These are phyloP conservation scores for Trichechus manatus DNA, from an alignment of 2,113 vertebrate genomes.

Conservation along the genomic window DNA sequence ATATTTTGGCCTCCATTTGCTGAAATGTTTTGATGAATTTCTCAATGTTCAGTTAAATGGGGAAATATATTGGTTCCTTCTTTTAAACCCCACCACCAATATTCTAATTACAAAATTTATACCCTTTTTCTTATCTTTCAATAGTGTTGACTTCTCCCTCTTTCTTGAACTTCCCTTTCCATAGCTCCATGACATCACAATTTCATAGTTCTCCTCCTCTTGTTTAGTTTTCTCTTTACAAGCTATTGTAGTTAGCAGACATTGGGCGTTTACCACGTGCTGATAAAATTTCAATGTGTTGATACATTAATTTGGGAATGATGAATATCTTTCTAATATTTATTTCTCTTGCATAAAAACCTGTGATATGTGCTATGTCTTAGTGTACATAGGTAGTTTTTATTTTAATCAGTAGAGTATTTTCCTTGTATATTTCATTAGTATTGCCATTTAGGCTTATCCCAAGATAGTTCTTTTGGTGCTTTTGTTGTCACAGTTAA, in stretches of 20 bases:
- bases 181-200: not conserved
- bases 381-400: not conserved
- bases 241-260: not conserved
- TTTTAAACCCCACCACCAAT: not conserved
- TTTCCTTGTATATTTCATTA: not conserved
- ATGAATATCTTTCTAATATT: not conserved
- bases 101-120: not conserved
- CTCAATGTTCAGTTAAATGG: not conserved
- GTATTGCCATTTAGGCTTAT: not conserved
- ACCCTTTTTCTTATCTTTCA: not conserved
- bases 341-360: not conserved
- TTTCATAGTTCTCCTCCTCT: not conserved
- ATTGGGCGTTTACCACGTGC: not conserved
- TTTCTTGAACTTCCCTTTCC: not conserved
- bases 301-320: not conserved
- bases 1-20: not conserved
- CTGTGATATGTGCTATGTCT: not conserved
- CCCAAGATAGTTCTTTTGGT: not conserved
- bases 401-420: not conserved
- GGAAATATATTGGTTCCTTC: not conserved
- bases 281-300: not conserved
- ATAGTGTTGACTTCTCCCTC: not conserved
- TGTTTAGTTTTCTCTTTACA: not conserved
- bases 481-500: not conserved
- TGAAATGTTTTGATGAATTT: not conserved